Percentiles rank a stretch among this genome's conserved stretches.
These are phyloP conservation scores for Plagodis dolabraria DNA, from an alignment of 2,888 invertebrate genomes.

Conservation along the genomic window DNA sequence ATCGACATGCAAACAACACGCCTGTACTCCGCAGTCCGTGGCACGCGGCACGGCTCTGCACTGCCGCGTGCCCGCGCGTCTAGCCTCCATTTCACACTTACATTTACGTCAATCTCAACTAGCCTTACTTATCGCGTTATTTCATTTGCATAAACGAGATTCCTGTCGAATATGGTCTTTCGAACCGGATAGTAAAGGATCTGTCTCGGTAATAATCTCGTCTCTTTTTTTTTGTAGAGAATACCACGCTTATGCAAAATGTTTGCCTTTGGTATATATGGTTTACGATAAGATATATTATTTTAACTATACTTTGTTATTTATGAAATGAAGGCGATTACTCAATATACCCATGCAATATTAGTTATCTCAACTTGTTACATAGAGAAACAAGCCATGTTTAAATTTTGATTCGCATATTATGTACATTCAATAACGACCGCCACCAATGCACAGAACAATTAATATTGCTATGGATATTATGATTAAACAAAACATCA, in stretches of 20 bases:
- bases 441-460: conserved; percentile 70
- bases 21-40: conserved; percentile 62
- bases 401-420: conserved; percentile 43
- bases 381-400: conserved; percentile 46
- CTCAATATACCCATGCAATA: conserved; percentile 79
- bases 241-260: conserved; percentile 2
- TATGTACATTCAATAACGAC: conserved; percentile 57
- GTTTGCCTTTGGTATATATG: not conserved
- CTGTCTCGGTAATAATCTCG: too few species aligned
- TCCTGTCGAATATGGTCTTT: not conserved
- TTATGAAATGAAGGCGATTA: conserved; percentile 53
- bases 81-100: conserved; percentile 45
- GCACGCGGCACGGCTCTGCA: conserved; percentile 11
- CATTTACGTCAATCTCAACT: not conserved
- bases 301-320: not conserved
- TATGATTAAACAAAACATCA: conserved; percentile 63
- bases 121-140: not conserved
- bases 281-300: not conserved
- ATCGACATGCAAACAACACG: conserved; percentile 82
- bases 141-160: conserved; percentile 6
- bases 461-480: conserved; percentile 81
- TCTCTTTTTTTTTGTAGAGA: too few species aligned
- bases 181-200: not conserved
- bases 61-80: conserved; percentile 26
- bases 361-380: conserved; percentile 68